Conservation (phyloP, 2,888 invertebrate genomes). For the Operophtera brumata region DNA sequence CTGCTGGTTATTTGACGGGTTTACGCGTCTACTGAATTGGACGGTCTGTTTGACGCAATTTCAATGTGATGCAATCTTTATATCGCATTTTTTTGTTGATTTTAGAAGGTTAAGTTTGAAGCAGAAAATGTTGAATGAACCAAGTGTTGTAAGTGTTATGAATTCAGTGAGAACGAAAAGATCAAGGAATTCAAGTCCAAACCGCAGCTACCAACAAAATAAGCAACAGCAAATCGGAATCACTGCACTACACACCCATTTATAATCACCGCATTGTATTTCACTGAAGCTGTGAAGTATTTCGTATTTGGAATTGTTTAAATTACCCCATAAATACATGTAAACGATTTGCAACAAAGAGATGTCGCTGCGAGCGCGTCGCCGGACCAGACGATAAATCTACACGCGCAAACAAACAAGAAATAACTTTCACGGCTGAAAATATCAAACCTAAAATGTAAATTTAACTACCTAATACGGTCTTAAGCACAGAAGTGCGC, state of each 20-base stretch:
- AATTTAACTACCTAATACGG: conserved; percentile 78
- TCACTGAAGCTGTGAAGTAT: conserved; percentile 61
- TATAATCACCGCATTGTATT: conserved; percentile 55
- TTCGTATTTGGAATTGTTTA: conserved; percentile 62
- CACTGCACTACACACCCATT: conserved; percentile 32
- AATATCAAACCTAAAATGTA: conserved; percentile 78
- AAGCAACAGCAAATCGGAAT: conserved; percentile 8
- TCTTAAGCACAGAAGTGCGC: conserved; percentile 64
- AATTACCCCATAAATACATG: conserved; percentile 73
- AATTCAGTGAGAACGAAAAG: too few species aligned
- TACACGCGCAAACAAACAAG: conserved; percentile 56
- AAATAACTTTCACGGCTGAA: conserved; percentile 75
- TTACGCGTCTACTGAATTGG: conserved; percentile 31
- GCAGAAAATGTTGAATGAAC: background rate
- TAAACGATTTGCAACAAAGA: conserved; percentile 67
- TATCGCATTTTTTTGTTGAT: conserved; percentile 7
- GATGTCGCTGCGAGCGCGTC: conserved; percentile 54
- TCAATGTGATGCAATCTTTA: conserved; percentile 13
- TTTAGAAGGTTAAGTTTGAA: conserved; percentile 4
- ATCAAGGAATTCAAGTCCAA: too few species aligned
- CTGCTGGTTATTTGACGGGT: conserved; percentile 36
- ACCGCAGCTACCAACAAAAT: background rate
- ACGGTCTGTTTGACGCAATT: conserved; percentile 23
- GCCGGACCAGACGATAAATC: conserved; percentile 64
- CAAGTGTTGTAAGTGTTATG: too few species aligned